Conservation (phyloP, 2,113 vertebrate species). For the human (Homo sapiens) region DNA sequence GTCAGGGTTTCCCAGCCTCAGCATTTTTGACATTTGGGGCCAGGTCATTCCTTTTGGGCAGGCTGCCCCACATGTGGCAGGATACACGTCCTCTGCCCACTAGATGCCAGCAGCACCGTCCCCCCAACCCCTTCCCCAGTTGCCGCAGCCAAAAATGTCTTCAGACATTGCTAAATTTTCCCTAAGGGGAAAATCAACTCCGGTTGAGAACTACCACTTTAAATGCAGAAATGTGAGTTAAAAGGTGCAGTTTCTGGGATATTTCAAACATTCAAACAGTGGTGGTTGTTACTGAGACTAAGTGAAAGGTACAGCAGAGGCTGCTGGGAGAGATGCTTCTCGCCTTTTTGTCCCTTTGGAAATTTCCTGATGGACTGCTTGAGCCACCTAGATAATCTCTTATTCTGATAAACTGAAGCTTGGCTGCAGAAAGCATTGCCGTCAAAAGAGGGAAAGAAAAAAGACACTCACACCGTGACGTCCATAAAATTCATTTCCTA, state of each 20-base stretch:
- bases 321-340: background rate
- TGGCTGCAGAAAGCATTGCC: background rate
- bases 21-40: too few species aligned
- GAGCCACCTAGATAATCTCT: background rate
- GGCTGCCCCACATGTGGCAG: background rate
- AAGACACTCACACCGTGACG: background rate
- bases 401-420: background rate
- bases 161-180: too few species aligned
- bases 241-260: background rate
- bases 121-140: too few species aligned
- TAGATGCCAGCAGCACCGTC: background rate
- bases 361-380: background rate
- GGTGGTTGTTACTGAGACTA: background rate
- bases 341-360: background rate
- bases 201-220: too few species aligned
- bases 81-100: background rate
- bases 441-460: background rate
- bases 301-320: background rate
- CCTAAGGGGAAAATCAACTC: too few species aligned
- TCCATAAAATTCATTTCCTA: background rate
- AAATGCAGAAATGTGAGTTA: background rate
- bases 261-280: rapidly evolving
- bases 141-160: too few species aligned
- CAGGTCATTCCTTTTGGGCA: background rate
- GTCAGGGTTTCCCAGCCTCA: too few species aligned